phyloP scores from a whole-genome alignment of 2,888 invertebrate species.

The Dasysyrphus albostriatus region DNA sequence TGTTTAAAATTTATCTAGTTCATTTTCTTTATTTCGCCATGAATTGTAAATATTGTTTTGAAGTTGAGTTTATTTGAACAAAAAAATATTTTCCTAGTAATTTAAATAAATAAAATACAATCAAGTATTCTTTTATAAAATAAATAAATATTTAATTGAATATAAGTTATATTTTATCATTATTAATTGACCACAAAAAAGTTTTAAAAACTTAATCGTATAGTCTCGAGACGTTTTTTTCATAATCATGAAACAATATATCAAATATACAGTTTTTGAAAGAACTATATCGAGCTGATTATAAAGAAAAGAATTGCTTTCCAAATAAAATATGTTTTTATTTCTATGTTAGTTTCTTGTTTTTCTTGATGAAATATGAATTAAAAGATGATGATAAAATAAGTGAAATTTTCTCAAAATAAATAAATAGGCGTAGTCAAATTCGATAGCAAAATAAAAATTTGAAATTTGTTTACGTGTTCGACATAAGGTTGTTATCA shows the following conservation, averaged over 20 bases:
- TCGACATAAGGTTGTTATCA: too few relatives aligned
- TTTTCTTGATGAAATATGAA: background rate
- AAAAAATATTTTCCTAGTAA: slow-evolving; percentile 39
- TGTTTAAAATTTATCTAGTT: slow-evolving; percentile 15
- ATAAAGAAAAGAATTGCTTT: slow-evolving; percentile 49
- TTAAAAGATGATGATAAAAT: background rate
- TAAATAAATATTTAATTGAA: slow-evolving; percentile 8
- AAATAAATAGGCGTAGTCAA: too few relatives aligned
- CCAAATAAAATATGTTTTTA: slow-evolving; percentile 69
- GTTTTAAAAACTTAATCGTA: slow-evolving; percentile 13
- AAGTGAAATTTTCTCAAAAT: background rate
- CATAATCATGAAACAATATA: slow-evolving; percentile 44
- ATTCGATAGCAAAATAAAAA: too few relatives aligned
- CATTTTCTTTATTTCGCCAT: slow-evolving; percentile 15
- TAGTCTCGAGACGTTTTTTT: slow-evolving; percentile 19
- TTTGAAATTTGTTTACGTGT: too few relatives aligned
- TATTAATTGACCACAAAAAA: background rate
- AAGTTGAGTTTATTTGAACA: slow-evolving; percentile 43
- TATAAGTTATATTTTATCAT: background rate
- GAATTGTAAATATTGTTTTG: slow-evolving; percentile 65
- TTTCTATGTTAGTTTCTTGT: slow-evolving; percentile 60
- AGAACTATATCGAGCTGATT: slow-evolving; percentile 32
- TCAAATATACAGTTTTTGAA: slow-evolving; percentile 62
- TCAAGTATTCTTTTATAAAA: slow-evolving; percentile 35
- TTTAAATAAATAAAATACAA: slow-evolving; percentile 32